A percentile compares a stretch with the other conserved stretches of the same genome.
phyloP scores from a whole-genome alignment of 2,113 vertebrate species.

The Pelvicachromis taeniatus region DNA sequence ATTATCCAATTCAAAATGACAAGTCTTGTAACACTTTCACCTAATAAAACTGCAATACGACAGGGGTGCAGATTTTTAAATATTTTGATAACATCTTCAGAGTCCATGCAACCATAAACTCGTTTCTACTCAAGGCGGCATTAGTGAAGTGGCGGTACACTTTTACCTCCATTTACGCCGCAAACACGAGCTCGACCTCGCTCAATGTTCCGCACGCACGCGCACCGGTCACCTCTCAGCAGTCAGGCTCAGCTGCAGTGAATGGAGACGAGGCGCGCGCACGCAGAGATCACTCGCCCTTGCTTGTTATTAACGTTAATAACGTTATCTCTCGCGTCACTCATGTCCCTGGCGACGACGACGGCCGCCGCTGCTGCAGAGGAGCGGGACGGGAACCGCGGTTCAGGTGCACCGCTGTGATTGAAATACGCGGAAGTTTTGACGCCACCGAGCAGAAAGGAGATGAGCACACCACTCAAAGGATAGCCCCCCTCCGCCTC shows the following conservation, averaged over 20 bases:
- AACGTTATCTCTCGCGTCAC: slow-evolving; percentile 68
- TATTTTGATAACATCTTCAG: not conserved
- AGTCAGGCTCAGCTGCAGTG: not conserved
- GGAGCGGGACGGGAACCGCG: slow-evolving; percentile 23
- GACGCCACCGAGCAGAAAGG: not conserved
- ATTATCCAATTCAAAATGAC: not conserved
- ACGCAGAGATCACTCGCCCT: slow-evolving; percentile 23
- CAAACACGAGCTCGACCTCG: not conserved
- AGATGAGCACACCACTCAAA: not conserved
- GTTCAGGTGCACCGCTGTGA: slow-evolving; percentile 56
- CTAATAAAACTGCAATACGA: not conserved
- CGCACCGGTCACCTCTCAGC: not conserved
- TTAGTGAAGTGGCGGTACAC: not conserved
- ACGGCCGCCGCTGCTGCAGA: not conserved
- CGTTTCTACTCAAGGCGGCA: not conserved
- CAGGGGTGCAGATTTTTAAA: not conserved
- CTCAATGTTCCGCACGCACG: not conserved
- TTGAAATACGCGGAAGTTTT: slow-evolving; percentile 33
- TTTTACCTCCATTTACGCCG: not conserved
- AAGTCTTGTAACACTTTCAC: not conserved
- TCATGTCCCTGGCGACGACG: slow-evolving; percentile 22
- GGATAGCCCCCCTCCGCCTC: not conserved
- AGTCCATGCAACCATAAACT: not conserved
- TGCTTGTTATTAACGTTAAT: slow-evolving; percentile 58
- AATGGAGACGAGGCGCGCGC: slow-evolving; percentile 20